Evolutionary conservation across 2,888 invertebrate genomes (phyloP).

Genomic region (Apodemia mormo): DNA sequence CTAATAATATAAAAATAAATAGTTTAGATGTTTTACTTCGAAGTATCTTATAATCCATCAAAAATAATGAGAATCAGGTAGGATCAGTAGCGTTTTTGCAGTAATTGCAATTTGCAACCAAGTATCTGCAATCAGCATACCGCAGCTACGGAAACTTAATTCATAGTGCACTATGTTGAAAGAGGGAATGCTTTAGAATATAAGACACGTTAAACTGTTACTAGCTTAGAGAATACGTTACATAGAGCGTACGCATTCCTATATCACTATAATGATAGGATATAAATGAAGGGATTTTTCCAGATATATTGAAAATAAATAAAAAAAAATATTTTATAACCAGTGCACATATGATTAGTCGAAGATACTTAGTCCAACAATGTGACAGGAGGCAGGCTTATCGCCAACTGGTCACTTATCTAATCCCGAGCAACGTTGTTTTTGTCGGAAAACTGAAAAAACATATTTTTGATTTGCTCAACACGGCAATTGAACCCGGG

Average conservation of each 20-base stretch:
- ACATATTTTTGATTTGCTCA: too few relatives aligned
- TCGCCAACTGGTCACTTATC: too few relatives aligned
- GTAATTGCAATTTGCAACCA: conserved; percentile 16
- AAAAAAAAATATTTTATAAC: too few relatives aligned
- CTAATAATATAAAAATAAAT: too few relatives aligned
- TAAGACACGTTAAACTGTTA: conserved; percentile 11
- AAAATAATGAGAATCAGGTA: not conserved
- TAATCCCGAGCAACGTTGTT: too few relatives aligned
- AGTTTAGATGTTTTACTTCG: not conserved
- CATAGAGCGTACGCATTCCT: not conserved
- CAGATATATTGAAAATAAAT: too few relatives aligned
- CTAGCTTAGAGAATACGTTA: not conserved
- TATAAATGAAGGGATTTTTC: too few relatives aligned
- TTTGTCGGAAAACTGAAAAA: too few relatives aligned
- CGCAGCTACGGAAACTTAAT: conserved; percentile 12
- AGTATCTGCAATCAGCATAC: conserved; percentile 11
- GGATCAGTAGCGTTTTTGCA: not conserved
- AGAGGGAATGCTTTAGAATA: conserved; percentile 17
- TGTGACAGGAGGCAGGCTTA: too few relatives aligned
- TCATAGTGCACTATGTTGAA: conserved; percentile 14
- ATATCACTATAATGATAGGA: not conserved
- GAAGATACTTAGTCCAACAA: too few relatives aligned
- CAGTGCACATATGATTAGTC: too few relatives aligned
- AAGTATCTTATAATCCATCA: not conserved
- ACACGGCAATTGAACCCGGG: too few relatives aligned